Evolutionary conservation across 2,113 vertebrate genomes (phyloP).

Genomic region (Procavia capensis): DNA sequence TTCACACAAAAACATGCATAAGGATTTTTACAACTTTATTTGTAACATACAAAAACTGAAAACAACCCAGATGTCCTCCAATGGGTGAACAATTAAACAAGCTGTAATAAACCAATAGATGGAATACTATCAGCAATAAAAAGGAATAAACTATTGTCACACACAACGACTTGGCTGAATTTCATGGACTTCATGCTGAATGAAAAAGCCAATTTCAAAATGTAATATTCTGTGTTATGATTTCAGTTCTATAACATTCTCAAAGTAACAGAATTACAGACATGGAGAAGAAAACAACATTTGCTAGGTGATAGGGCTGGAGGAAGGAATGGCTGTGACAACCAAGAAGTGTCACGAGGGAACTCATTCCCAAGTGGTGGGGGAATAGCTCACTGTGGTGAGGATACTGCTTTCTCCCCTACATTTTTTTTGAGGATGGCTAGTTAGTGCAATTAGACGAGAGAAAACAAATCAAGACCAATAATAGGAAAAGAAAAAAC

Average conservation of each 20-base stretch:
- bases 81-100: too few species aligned
- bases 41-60: too few species aligned
- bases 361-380: background rate
- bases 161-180: too few species aligned
- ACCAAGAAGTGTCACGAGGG: background rate
- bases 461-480: background rate
- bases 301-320: background rate
- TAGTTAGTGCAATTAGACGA: background rate
- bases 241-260: background rate
- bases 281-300: background rate
- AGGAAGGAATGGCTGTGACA: background rate
- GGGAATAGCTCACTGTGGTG: background rate
- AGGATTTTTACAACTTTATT: too few species aligned
- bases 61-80: too few species aligned
- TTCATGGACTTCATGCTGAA: too few species aligned
- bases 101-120: too few species aligned
- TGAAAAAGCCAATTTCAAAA: background rate
- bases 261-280: conserved; percentile 13
- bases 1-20: too few species aligned
- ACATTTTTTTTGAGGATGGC: background rate
- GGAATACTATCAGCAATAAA: too few species aligned
- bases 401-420: background rate
- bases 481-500: background rate
- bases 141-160: too few species aligned
- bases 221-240: background rate